Evolutionary conservation across 2,797 vertebrate genomes (phyloP).

Genomic region (Urosaurus nigricauda): DNA sequence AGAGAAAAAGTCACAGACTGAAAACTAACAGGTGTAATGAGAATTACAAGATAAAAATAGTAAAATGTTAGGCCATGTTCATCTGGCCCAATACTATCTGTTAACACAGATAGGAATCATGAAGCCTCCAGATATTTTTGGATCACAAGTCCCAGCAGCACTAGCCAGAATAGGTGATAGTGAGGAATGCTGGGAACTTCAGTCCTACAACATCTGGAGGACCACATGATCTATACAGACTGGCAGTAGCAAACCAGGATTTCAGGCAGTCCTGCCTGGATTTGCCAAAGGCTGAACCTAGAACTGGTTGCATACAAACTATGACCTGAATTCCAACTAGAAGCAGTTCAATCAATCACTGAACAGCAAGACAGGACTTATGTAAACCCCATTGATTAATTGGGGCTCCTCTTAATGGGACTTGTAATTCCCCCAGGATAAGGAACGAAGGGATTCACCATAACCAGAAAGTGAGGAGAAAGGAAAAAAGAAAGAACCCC

Average conservation of each 20-base stretch:
- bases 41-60: neutral
- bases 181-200: too few species aligned
- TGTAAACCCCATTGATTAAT: too few species aligned
- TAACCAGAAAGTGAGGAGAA: neutral
- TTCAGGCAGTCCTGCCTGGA: neutral
- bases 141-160: too few species aligned
- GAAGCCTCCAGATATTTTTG: too few species aligned
- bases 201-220: too few species aligned
- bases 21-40: too few species aligned
- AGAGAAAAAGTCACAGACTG: neutral
- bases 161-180: too few species aligned
- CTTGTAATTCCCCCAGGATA: neutral
- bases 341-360: too few species aligned
- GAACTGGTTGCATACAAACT: neutral
- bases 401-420: too few species aligned
- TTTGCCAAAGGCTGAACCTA: neutral
- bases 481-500: neutral
- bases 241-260: too few species aligned
- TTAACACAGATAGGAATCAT: too few species aligned
- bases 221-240: neutral
- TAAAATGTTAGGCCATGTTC: neutral
- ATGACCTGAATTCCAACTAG: neutral
- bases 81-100: neutral
- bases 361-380: too few species aligned
- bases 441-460: neutral